Evolutionary conservation across 2,797 vertebrate genomes (phyloP).

Genomic region (Alectoris magna): DNA sequence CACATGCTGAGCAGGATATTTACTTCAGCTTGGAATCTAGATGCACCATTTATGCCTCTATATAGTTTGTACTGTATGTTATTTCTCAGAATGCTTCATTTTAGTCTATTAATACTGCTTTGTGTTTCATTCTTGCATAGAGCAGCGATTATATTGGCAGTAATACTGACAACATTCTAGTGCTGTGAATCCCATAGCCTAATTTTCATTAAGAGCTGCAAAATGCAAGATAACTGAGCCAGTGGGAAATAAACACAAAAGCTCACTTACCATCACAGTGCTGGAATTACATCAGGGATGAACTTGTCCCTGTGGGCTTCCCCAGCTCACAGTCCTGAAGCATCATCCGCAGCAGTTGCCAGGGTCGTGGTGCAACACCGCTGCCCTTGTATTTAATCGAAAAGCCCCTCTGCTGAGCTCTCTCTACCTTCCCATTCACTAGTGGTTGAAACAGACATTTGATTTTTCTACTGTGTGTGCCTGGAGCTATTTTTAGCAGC

Average conservation of each 20-base stretch:
- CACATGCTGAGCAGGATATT: background rate
- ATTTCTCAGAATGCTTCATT: background rate
- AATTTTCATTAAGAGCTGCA: slow-evolving; percentile 3
- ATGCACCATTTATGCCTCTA: background rate
- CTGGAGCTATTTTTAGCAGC: slow-evolving; percentile 75
- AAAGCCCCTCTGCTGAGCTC: background rate
- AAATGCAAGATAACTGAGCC: slow-evolving; percentile 8
- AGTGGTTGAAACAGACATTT: slow-evolving; percentile 54
- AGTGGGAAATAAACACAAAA: slow-evolving; percentile 33
- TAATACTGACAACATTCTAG: background rate
- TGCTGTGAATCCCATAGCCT: background rate
- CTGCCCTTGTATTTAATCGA: background rate
- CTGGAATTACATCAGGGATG: background rate
- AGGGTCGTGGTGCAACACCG: background rate
- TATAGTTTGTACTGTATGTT: background rate
- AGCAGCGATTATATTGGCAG: background rate
- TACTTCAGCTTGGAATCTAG: background rate
- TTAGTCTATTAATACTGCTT: background rate
- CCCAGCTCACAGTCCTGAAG: background rate
- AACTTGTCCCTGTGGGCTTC: background rate
- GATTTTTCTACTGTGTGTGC: slow-evolving; percentile 67
- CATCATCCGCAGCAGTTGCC: background rate
- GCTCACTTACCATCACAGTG: slow-evolving; percentile 50
- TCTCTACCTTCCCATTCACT: slow-evolving; percentile 36
- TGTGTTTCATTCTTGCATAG: background rate